Conservation (phyloP, 2,888 invertebrate genomes). For the Torymus texanus region DNA sequence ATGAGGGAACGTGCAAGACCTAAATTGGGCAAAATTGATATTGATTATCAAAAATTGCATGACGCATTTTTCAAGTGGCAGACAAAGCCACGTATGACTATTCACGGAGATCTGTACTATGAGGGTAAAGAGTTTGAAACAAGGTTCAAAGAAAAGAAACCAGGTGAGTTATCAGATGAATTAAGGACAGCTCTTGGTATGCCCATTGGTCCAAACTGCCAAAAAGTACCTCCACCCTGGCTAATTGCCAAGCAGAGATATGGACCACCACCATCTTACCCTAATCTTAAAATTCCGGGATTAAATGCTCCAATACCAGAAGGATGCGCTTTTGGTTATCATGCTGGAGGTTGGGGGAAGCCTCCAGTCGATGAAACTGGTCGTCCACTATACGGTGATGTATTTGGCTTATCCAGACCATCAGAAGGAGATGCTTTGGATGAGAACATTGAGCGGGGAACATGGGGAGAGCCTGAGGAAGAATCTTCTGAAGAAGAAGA, state of each 20-base stretch:
- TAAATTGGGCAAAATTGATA: constrained; percentile 99
- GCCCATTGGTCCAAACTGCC: constrained; percentile 96
- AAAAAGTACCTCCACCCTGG: constrained; percentile 96
- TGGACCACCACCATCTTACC: constrained; percentile 99
- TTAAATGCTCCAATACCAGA: constrained; percentile 99
- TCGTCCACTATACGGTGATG: constrained; percentile 98
- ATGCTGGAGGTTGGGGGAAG: constrained; percentile 99
- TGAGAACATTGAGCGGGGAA: constrained; percentile 92
- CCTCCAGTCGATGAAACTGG: constrained; percentile 99
- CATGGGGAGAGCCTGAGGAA: constrained; percentile 94
- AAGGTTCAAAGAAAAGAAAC: constrained; percentile 97
- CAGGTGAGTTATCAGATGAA: constrained; percentile 97
- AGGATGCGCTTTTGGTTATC: constrained; percentile 97
- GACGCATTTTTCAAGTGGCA: constrained; percentile 99
- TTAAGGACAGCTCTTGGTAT: constrained; percentile 97
- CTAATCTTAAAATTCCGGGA: constrained; percentile 97
- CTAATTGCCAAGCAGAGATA: constrained; percentile 98
- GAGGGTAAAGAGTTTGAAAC: constrained; percentile 99
- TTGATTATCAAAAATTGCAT: constrained; percentile 99
- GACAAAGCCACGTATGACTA: constrained; percentile 98
- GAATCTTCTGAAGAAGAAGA: constrained; percentile 80
- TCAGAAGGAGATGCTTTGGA: constrained; percentile 84
- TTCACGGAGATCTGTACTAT: constrained; percentile 98
- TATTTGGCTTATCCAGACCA: constrained; percentile 89
- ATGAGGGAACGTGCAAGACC: constrained; percentile 98